Evolutionary conservation across 1,140 invertebrate genomes (phyloP).

Genomic region (Callitettix versicolor): DNA sequence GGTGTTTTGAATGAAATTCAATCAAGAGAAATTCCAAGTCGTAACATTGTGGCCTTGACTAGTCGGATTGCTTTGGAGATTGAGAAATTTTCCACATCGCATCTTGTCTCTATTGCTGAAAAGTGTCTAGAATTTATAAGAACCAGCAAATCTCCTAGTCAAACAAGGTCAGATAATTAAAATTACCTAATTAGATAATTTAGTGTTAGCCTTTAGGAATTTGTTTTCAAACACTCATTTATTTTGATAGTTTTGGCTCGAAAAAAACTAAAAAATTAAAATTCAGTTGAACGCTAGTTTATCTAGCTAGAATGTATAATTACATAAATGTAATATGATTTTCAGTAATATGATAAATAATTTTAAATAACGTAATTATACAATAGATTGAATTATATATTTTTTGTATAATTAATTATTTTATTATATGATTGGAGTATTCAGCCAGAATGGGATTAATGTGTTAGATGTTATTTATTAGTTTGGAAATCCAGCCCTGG

Average conservation of each 20-base stretch:
- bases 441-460: no score
- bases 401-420: no score
- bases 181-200: not conserved
- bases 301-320: not conserved
- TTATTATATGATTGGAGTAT: no score
- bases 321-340: not conserved
- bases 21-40: conserved; percentile 13
- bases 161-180: conserved; percentile 25
- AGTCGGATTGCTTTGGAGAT: conserved; percentile 22
- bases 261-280: not conserved
- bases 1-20: conserved; percentile 19
- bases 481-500: no score
- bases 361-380: no score
- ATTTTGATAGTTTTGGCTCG: not conserved
- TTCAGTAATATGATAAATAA: not conserved
- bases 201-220: not conserved
- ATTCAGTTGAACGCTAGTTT: no score
- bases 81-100: conserved; percentile 28
- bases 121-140: conserved; percentile 38
- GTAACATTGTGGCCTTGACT: conserved; percentile 15
- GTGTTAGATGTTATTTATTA: no score
- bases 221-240: not conserved
- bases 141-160: conserved; percentile 26
- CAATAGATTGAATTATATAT: no score
- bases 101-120: conserved; percentile 37